Conservation (phyloP, 2,797 vertebrate species). For the Gallirallus australis region DNA sequence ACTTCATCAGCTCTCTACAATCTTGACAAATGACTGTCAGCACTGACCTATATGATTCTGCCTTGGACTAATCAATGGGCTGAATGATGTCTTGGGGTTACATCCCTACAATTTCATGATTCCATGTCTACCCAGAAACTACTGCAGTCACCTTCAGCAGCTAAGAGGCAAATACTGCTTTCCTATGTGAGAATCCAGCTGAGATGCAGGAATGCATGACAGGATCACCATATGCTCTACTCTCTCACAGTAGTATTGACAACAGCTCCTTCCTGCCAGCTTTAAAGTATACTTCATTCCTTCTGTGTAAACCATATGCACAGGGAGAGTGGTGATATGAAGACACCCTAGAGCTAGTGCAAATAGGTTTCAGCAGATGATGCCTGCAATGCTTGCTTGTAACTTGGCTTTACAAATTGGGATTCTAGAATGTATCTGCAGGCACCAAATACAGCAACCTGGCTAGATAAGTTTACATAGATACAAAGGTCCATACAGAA, state of each 20-base stretch:
- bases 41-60: neutral
- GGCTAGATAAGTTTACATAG: neutral
- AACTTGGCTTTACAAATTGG: neutral
- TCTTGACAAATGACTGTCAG: neutral
- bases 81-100: neutral
- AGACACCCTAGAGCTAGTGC: neutral
- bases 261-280: slow-evolving; percentile 45
- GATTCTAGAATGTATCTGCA: neutral
- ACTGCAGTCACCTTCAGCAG: slow-evolving; percentile 40
- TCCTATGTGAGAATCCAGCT: neutral
- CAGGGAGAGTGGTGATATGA: neutral
- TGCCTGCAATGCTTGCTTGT: neutral
- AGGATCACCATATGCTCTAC: slow-evolving; percentile 49
- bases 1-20: neutral
- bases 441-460: neutral
- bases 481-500: neutral
- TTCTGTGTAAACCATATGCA: slow-evolving; percentile 14
- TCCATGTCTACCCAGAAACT: neutral
- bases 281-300: neutral
- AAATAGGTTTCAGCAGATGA: neutral
- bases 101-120: neutral
- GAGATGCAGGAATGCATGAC: slow-evolving; percentile 30
- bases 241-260: slow-evolving; percentile 18
- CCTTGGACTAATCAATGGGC: neutral
- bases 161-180: slow-evolving; percentile 38